Conservation (phyloP, 2,888 invertebrate species). For the Lymantria dispar region DNA sequence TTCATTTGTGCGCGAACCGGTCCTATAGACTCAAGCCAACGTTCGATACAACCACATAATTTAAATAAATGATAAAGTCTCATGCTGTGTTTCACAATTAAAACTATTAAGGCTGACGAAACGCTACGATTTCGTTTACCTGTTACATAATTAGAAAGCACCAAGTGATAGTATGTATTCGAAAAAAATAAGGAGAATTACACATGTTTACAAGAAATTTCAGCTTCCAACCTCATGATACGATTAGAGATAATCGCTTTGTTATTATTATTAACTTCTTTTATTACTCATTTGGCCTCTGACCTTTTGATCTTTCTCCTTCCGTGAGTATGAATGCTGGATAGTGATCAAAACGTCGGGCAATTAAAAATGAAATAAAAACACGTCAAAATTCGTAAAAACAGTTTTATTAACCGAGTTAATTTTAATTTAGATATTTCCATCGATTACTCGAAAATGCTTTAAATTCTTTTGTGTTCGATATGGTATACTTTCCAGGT, state of each 20-base stretch:
- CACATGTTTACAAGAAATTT: neutral
- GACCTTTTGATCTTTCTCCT: no score
- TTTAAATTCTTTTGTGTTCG: no score
- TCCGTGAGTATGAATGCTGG: no score
- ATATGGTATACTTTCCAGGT: no score
- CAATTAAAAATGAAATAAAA: no score
- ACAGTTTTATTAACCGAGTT: no score
- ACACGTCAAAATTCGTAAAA: no score
- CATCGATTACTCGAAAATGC: no score
- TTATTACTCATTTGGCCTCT: neutral
- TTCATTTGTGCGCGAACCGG: slow-evolving; percentile 59
- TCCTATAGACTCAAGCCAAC: slow-evolving; percentile 62
- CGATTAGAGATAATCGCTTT: neutral
- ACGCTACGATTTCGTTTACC: slow-evolving; percentile 55
- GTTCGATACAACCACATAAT: slow-evolving; percentile 66
- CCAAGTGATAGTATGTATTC: slow-evolving; percentile 19
- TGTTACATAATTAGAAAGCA: slow-evolving; percentile 61
- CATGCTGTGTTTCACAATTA: slow-evolving; percentile 67
- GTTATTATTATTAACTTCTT: neutral
- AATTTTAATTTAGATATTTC: no score
- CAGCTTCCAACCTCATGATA: neutral
- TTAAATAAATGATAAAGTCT: slow-evolving; percentile 69
- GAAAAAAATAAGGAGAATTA: neutral
- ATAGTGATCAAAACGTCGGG: no score
- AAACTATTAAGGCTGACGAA: slow-evolving; percentile 60